phyloP scores from a whole-genome alignment of 2,113 vertebrate species.

The Tyrannus savana region DNA sequence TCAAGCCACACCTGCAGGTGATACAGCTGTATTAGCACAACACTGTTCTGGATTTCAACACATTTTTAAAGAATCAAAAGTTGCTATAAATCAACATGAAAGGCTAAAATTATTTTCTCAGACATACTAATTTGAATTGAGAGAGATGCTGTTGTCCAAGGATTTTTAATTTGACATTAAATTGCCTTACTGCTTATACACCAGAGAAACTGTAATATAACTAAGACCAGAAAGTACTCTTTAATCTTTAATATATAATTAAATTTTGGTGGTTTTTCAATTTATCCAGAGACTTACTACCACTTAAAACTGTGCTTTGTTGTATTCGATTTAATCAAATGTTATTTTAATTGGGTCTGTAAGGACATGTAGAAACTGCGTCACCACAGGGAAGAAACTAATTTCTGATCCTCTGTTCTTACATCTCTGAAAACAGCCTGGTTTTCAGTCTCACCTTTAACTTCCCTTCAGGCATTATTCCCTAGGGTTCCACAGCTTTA shows the following conservation, averaged over 20 bases:
- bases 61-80: neutral
- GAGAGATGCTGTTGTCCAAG: neutral
- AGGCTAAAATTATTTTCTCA: slow-evolving; percentile 28
- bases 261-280: slow-evolving; percentile 42
- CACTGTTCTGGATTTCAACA: neutral
- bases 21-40: neutral
- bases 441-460: slow-evolving; percentile 34
- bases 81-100: slow-evolving; percentile 22
- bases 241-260: slow-evolving; percentile 61
- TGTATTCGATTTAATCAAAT: slow-evolving; percentile 54
- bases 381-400: slow-evolving; percentile 11
- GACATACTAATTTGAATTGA: neutral
- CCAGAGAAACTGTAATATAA: slow-evolving; percentile 31
- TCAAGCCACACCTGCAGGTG: slow-evolving; percentile 2
- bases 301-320: slow-evolving; percentile 34
- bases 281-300: slow-evolving; percentile 33
- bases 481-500: neutral
- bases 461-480: neutral
- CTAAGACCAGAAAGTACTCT: slow-evolving; percentile 18
- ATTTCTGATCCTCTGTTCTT: slow-evolving; percentile 45
- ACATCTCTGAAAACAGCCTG: slow-evolving; percentile 6
- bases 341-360: slow-evolving; percentile 64
- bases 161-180: slow-evolving; percentile 34
- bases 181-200: slow-evolving; percentile 12
- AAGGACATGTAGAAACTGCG: slow-evolving; percentile 33